Evolutionary conservation across 2,888 invertebrate species (phyloP).

Genomic region (Epistrophella euchroma): DNA sequence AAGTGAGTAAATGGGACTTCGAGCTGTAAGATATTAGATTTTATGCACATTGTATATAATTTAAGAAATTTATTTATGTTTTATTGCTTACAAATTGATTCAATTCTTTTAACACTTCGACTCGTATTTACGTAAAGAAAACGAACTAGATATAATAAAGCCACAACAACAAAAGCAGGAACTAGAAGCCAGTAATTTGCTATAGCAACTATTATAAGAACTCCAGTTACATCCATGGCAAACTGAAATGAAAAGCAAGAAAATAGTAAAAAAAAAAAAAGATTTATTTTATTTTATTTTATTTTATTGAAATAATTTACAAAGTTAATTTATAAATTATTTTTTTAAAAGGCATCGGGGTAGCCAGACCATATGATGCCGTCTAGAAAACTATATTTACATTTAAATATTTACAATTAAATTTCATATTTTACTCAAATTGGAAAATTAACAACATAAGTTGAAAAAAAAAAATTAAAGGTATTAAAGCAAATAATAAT

Average conservation of each 20-base stretch:
- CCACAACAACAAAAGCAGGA: slow-evolving; percentile 86
- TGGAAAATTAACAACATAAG: too few relatives aligned
- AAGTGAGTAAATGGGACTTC: slow-evolving; percentile 91
- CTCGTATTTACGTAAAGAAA: slow-evolving; percentile 85
- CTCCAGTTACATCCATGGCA: slow-evolving; percentile 82
- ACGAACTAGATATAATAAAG: slow-evolving; percentile 86
- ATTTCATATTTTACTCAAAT: too few relatives aligned
- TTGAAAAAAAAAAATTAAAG: too few relatives aligned
- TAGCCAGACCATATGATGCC: too few relatives aligned
- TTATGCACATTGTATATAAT: not conserved
- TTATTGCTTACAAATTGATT: slow-evolving; percentile 81
- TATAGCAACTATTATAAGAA: slow-evolving; percentile 87
- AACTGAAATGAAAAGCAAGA: slow-evolving; percentile 86
- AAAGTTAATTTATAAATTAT: too few relatives aligned
- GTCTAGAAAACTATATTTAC: too few relatives aligned
- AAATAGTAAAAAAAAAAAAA: not conserved
- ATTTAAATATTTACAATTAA: too few relatives aligned
- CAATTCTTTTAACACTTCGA: slow-evolving; percentile 85
- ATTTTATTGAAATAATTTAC: too few relatives aligned
- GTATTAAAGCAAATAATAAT: too few relatives aligned
- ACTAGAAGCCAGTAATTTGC: slow-evolving; percentile 87
- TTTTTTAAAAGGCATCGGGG: too few relatives aligned
- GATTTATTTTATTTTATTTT: too few relatives aligned
- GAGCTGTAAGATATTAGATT: slow-evolving; percentile 84
- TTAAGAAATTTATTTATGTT: not conserved